Evolutionary conservation across 2,113 vertebrate species (phyloP).

Genomic region (Pelusios castaneus): DNA sequence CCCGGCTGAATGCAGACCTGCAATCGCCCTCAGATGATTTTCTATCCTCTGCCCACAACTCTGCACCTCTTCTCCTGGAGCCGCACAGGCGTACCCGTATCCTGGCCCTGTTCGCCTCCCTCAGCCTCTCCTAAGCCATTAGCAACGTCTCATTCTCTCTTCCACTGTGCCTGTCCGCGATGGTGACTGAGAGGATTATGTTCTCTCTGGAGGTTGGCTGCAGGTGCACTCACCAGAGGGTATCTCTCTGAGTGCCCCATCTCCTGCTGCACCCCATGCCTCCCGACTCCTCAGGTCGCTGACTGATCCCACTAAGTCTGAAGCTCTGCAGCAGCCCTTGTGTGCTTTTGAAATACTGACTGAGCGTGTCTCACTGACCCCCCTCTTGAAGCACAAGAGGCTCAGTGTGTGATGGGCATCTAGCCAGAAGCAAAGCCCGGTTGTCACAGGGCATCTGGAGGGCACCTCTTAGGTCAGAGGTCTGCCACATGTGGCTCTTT

Average conservation of each 20-base stretch:
- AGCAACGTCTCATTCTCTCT: no score
- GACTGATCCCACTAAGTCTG: not conserved
- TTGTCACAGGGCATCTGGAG: not conserved
- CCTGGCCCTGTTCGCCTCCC: not conserved
- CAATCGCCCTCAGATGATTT: not conserved
- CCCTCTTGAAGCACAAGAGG: not conserved
- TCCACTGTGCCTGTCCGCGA: no score
- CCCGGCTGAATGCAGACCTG: not conserved
- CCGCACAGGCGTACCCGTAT: no score
- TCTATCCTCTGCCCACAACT: not conserved
- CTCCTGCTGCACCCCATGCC: not conserved
- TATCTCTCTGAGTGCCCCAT: not conserved
- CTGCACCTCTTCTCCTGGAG: not conserved
- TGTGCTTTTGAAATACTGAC: not conserved
- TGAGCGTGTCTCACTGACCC: not conserved
- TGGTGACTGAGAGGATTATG: not conserved
- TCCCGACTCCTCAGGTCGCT: no score
- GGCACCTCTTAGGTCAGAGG: not conserved
- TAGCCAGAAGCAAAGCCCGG: not conserved
- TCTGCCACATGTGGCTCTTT: no score
- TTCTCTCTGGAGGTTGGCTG: not conserved
- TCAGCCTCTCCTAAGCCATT: no score
- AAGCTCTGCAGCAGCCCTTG: not conserved
- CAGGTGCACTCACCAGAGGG: not conserved
- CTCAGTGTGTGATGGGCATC: not conserved